These are phyloP conservation scores for Dysidea cf. avara DNA, from an alignment of 37 sponge, comb jelly and placozoan genomes.

Conservation along the genomic window DNA sequence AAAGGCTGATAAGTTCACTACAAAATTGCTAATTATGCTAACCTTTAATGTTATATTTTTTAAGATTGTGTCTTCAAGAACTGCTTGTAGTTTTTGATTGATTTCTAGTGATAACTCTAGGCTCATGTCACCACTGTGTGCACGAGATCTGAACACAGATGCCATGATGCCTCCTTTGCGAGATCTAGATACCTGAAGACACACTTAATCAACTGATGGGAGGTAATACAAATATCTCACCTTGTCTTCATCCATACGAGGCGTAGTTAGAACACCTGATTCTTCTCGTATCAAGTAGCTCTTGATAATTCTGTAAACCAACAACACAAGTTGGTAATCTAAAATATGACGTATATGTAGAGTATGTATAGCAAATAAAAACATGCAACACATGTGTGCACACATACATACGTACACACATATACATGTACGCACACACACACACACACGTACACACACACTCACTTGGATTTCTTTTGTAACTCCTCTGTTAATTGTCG, in stretches of 20 bases:
- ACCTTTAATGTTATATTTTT: slow-evolving; percentile 92
- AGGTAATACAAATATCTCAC: slow-evolving; percentile 19
- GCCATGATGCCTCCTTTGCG: slow-evolving; percentile 79
- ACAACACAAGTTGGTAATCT: not conserved
- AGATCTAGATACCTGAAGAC: slow-evolving; percentile 1
- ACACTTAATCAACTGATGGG: not conserved
- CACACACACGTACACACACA: too few species aligned
- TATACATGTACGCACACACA: too few species aligned
- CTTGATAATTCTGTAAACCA: slow-evolving; percentile 69
- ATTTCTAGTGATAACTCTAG: slow-evolving; percentile 84
- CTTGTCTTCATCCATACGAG: slow-evolving; percentile 64
- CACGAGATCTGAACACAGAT: slow-evolving; percentile 60
- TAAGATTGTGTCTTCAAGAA: slow-evolving; percentile 83
- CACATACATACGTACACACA: too few species aligned
- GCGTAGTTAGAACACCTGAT: slow-evolving; percentile 67
- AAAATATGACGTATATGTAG: not conserved
- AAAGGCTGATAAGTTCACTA: slow-evolving; percentile 17
- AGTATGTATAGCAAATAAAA: not conserved
- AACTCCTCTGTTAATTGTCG: slow-evolving; percentile 82
- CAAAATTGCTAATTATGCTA: not conserved
- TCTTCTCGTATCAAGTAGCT: slow-evolving; percentile 75
- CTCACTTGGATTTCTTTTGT: slow-evolving; percentile 75
- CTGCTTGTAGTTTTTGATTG: slow-evolving; percentile 82
- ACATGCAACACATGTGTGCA: too few species aligned
- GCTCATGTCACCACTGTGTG: slow-evolving; percentile 41